Evolutionary conservation across 2,797 vertebrate species (phyloP), one percentile per base, ranked within the genome.

Genomic region (Tenualosa thibaudeaui): DNA sequence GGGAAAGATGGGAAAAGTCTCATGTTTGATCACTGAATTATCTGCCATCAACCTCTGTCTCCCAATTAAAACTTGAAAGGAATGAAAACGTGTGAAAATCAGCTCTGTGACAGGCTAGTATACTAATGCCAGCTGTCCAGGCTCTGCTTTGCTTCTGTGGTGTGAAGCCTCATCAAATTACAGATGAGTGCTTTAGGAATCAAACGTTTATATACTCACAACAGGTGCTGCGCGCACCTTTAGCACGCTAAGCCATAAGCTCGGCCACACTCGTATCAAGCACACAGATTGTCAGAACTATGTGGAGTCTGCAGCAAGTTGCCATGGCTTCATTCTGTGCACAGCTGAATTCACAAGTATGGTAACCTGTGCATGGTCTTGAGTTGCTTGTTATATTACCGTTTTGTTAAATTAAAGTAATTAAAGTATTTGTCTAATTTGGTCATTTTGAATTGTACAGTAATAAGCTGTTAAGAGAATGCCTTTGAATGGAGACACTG

Each of bases 201-300:
- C 71, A 22, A 75, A 78, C 40, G 6, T 22, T 46, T 46, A 43
- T 22, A 46, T 46, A 78, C 17, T 78, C 17, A 78, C 71, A 78
- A 22, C 71, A 46, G 40, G 71, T 78, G 71, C 40, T n/a, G 71
- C 17, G 17, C 15, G 19, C 71, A 78, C 17, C 40, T 78, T 78
- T 46, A 78, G 19, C 71, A 78, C 71, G 26, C 40, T 40, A 58
- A 83, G 54, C 37, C 54, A 75, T 82, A 58, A 71, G 58, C 22
- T 56, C 75, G 24, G 50, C 81, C 84, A 78, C 71, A 78, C 71
- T 78, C 40, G 19, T 43, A 43, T 78, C 71, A 49, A 82, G 60
- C 40, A 49, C 56, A 62, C 17, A 85, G 81, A 85, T 82, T 81
- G 86, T 82, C 83, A 19, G 53, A 50, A 81, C 37, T 62, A 78